Evolutionary conservation across 1,140 invertebrate species (phyloP).

Genomic region (Lepidostoma basale): DNA sequence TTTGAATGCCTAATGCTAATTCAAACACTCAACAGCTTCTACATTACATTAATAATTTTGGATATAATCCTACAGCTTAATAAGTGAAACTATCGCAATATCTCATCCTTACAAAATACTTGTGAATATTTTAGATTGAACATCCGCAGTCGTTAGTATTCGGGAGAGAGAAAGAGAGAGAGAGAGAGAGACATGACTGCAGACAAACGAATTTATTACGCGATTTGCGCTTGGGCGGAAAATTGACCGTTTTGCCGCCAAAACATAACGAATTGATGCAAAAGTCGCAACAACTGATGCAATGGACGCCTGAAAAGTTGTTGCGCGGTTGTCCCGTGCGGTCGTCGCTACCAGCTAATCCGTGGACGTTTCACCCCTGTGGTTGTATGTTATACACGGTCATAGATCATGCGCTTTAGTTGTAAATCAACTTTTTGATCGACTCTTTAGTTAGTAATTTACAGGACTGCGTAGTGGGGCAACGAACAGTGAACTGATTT

Average conservation of each 20-base stretch:
- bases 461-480: too few species aligned
- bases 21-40: background rate
- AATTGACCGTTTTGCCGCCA: background rate
- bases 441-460: too few species aligned
- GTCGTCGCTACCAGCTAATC: too few species aligned
- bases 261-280: background rate
- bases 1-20: too few species aligned
- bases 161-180: background rate
- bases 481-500: too few species aligned
- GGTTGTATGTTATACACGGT: too few species aligned
- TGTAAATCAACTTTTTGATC: too few species aligned
- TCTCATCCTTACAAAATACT: background rate
- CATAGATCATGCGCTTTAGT: too few species aligned
- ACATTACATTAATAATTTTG: background rate
- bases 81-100: background rate
- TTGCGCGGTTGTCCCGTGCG: too few species aligned
- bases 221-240: background rate
- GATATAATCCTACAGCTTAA: background rate
- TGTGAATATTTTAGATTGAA: background rate
- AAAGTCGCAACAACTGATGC: background rate
- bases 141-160: background rate
- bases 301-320: too few species aligned
- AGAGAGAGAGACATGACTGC: background rate
- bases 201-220: constrained; percentile 2
- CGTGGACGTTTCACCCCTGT: too few species aligned